phyloP scores from a whole-genome alignment of 1,140 invertebrate genomes.

The Zaprionus ghesquierei region DNA sequence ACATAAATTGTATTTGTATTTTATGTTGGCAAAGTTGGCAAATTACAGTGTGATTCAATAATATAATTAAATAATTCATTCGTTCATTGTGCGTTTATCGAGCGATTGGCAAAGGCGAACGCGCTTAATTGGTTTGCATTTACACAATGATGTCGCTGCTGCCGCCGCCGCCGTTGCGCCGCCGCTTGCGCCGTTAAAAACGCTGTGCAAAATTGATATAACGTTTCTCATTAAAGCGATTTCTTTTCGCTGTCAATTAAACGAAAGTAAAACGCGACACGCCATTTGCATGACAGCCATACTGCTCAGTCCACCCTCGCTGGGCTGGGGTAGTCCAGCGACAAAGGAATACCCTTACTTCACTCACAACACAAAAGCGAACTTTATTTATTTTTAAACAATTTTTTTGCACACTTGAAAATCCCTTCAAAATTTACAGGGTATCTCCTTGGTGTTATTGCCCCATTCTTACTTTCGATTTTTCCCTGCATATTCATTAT shows the following conservation, averaged over 20 bases:
- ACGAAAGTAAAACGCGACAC: conserved; percentile 57
- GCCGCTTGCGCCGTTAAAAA: conserved; percentile 1
- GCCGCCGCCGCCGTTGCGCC: background rate
- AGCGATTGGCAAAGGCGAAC: conserved; percentile 25
- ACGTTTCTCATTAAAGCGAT: conserved; percentile 52
- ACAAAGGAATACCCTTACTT: background rate
- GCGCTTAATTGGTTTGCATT: conserved; percentile 16
- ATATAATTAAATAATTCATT: conserved; percentile 2
- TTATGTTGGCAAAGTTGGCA: background rate
- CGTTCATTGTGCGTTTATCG: conserved; percentile 4
- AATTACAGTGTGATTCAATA: background rate
- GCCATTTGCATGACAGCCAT: conserved; percentile 15
- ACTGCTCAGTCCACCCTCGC: background rate
- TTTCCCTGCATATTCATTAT: conserved; percentile 29
- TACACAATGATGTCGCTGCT: too few relatives aligned
- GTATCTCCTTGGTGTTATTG: background rate
- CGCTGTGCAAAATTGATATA: conserved; percentile 42
- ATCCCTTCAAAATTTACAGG: too few relatives aligned
- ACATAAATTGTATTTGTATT: conserved; percentile 8
- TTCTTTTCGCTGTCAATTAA: conserved; percentile 65
- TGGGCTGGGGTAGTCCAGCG: background rate
- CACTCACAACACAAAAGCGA: too few relatives aligned
- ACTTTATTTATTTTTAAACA: too few relatives aligned
- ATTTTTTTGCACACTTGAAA: too few relatives aligned
- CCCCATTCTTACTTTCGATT: conserved; percentile 3